Percentiles rank a stretch among this genome's conserved stretches.
phyloP scores from a whole-genome alignment of 2,113 vertebrate species.

The Machaerirhynchus nigripectus region DNA sequence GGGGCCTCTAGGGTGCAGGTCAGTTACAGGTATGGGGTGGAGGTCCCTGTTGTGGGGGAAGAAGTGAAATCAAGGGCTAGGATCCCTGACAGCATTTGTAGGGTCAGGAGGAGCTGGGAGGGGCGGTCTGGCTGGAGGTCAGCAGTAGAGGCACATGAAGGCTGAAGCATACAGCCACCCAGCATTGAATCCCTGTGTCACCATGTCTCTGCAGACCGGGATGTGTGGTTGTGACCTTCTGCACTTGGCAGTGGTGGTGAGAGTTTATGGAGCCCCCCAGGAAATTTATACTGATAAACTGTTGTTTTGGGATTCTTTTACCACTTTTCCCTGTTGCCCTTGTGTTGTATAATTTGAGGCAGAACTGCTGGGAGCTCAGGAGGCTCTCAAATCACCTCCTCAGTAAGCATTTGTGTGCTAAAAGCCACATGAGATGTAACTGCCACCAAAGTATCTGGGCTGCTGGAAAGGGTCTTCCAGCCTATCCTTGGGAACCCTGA shows the following conservation, averaged over 20 bases:
- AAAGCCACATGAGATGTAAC: not conserved
- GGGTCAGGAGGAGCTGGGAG: not conserved
- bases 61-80: not conserved
- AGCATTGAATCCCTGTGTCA: rapidly evolving
- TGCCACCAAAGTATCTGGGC: not conserved
- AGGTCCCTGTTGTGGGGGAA: not conserved
- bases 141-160: not conserved
- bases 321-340: not conserved
- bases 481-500: not conserved
- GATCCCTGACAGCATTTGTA: not conserved
- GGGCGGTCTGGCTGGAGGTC: not conserved
- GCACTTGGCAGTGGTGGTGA: not conserved
- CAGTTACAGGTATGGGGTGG: not conserved
- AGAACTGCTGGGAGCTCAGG: not conserved
- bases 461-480: constrained; percentile 8
- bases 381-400: not conserved
- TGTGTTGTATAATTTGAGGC: not conserved
- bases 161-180: not conserved
- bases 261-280: not conserved
- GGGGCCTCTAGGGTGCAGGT: not conserved
- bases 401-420: not conserved
- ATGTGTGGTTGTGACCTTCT: not conserved
- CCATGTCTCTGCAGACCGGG: not conserved
- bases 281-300: not conserved
- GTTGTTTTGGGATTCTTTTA: not conserved